Evolutionary conservation across 2,797 vertebrate species (phyloP).

Genomic region (Gobionotothen gibberifrons): DNA sequence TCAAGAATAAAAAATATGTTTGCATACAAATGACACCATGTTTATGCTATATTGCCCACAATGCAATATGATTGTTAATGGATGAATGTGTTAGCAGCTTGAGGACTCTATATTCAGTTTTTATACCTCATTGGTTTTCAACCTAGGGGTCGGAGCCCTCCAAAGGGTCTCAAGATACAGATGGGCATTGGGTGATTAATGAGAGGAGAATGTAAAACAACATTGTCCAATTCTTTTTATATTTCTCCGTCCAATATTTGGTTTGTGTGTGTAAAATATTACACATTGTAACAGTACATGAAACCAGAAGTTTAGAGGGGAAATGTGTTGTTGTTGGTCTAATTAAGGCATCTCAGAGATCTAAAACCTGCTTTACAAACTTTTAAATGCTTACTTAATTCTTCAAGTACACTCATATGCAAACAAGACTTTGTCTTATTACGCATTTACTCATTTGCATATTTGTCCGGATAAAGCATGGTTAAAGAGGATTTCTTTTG

Average conservation of each 20-base stretch:
- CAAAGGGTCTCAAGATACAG: slow-evolving; percentile 3
- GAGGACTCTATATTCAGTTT: neutral
- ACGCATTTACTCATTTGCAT: no score
- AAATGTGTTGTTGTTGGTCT: neutral
- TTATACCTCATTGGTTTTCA: neutral
- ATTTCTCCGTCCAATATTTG: neutral
- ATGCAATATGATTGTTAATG: neutral
- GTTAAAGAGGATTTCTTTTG: no score
- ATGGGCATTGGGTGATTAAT: slow-evolving; percentile 6
- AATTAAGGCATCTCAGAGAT: neutral
- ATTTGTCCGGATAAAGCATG: no score
- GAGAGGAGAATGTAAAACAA: neutral
- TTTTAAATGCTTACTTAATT: neutral
- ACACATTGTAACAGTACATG: neutral
- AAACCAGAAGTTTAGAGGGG: neutral
- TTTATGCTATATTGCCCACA: neutral
- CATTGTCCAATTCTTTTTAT: no score
- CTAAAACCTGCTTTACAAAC: neutral
- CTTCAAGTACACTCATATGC: no score
- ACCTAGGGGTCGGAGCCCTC: neutral
- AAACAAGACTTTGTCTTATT: no score
- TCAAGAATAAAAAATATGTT: neutral
- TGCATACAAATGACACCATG: neutral
- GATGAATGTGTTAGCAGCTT: neutral
- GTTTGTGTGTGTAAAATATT: neutral